Percentiles rank a stretch among this genome's conserved stretches.
Conservation (phyloP, 2,888 invertebrate genomes). For the Bombyx huttoni region DNA sequence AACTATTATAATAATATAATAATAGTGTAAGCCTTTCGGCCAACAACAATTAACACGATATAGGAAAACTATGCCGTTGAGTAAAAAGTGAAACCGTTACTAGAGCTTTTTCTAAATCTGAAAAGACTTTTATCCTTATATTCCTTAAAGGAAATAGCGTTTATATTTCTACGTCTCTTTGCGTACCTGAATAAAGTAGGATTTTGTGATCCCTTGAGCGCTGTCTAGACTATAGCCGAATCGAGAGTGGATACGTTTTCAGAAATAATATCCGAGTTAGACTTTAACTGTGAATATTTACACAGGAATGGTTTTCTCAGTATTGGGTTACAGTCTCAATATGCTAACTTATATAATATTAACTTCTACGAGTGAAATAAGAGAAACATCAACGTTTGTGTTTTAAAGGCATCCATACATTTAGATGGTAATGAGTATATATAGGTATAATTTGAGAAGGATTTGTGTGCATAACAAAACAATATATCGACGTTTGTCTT, state of each 20-base stretch:
- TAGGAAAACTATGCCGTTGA: conserved; percentile 2
- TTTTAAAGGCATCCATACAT: too few species aligned
- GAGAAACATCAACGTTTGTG: too few species aligned
- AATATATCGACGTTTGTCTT: neutral
- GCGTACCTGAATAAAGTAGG: conserved; percentile 14
- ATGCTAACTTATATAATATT: neutral
- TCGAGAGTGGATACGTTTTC: conserved; percentile 19
- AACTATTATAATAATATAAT: conserved; percentile 25
- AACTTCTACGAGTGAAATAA: too few species aligned
- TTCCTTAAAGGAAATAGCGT: neutral
- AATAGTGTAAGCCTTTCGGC: conserved; percentile 16
- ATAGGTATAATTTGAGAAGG: too few species aligned
- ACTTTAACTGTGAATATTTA: conserved; percentile 19
- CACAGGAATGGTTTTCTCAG: conserved; percentile 17
- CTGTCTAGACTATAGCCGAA: conserved; percentile 38
- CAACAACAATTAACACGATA: conserved; percentile 32
- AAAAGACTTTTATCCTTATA: too few species aligned
- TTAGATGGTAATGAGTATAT: too few species aligned
- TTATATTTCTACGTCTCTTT: conserved; percentile 17
- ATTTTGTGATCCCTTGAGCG: conserved; percentile 22
- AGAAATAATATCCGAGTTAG: conserved; percentile 25
- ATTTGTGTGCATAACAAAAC: neutral
- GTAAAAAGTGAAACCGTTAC: neutral
- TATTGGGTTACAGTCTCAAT: conserved; percentile 13
- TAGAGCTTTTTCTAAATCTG: neutral